These are phyloP conservation scores for Coremacera marginata DNA, from an alignment of 2,888 invertebrate genomes.

Conservation along the genomic window DNA sequence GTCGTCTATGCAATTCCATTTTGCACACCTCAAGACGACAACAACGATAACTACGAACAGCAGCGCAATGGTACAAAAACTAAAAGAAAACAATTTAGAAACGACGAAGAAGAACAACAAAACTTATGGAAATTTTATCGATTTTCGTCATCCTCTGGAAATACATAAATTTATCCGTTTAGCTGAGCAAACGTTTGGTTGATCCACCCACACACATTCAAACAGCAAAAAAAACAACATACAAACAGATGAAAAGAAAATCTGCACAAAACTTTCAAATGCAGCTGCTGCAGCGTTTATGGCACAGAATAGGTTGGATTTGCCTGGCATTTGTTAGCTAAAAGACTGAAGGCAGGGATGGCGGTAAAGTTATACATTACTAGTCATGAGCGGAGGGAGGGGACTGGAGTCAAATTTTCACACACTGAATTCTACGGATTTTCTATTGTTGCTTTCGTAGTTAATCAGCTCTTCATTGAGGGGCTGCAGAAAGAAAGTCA, in stretches of 20 bases:
- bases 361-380: too few species aligned
- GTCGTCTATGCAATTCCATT: conserved; percentile 16
- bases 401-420: conserved; percentile 19
- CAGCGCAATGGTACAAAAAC: not conserved
- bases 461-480: conserved; percentile 28
- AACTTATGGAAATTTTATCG: conserved; percentile 38
- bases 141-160: conserved; percentile 32
- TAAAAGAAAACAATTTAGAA: not conserved
- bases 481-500: too few species aligned
- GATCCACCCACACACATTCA: conserved; percentile 2
- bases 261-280: conserved; percentile 8
- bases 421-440: conserved; percentile 18
- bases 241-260: not conserved
- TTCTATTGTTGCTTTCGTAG: conserved; percentile 19
- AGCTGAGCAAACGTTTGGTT: conserved; percentile 17
- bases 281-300: not conserved
- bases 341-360: too few species aligned
- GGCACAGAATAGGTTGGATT: not conserved
- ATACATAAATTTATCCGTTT: conserved; percentile 33
- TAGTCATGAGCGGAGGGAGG: too few species aligned
- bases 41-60: not conserved
- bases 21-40: conserved; percentile 19
- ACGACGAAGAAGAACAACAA: conserved; percentile 1
- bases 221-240: not conserved
- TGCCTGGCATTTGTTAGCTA: not conserved